Percentiles rank a stretch among this genome's conserved stretches.
phyloP scores from a whole-genome alignment of 2,113 vertebrate genomes.

The Chiloscyllium plagiosum region DNA sequence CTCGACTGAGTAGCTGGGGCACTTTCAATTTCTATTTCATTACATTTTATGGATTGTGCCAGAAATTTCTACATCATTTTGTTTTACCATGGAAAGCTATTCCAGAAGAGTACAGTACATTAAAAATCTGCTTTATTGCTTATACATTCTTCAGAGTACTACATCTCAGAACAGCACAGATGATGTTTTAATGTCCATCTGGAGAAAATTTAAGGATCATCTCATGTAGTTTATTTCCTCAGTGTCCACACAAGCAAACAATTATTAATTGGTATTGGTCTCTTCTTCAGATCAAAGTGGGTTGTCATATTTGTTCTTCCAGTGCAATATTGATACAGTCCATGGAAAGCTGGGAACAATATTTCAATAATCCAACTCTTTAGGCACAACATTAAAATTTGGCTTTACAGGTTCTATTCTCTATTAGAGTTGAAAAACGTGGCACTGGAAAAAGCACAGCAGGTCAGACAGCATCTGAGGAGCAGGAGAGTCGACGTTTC shows the following conservation, averaged over 20 bases:
- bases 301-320: not conserved
- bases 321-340: not conserved
- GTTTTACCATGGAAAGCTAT: not conserved
- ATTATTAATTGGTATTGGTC: not conserved
- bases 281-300: no score
- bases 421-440: not conserved
- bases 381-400: not conserved
- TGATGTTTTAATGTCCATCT: not conserved
- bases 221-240: not conserved
- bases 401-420: not conserved
- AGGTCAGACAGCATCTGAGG: no score
- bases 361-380: not conserved
- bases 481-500: no score
- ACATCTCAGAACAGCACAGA: not conserved
- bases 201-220: not conserved
- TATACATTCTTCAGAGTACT: not conserved
- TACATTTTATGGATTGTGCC: constrained; percentile 18
- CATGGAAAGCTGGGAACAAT: not conserved
- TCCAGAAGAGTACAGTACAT: no score
- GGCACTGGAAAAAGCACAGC: no score
- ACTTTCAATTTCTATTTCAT: constrained; percentile 22
- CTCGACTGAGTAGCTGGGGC: not conserved
- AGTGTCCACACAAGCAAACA: not conserved
- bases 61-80: not conserved
- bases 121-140: not conserved